Evolutionary conservation across 2,113 vertebrate genomes (phyloP).

Genomic region (Labeo catla): DNA sequence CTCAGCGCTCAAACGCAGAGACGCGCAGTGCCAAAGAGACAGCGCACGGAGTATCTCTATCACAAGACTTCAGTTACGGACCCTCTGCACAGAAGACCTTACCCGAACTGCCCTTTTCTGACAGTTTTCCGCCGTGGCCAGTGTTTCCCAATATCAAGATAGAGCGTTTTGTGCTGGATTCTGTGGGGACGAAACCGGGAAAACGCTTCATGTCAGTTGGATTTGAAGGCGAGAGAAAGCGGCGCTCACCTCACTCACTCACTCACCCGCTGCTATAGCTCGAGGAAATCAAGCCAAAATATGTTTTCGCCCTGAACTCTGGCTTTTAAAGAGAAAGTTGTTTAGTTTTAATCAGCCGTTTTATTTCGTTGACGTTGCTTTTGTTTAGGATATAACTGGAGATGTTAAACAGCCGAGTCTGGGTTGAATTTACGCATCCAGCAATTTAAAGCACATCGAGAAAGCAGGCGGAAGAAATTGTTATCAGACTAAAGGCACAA

Average conservation of each 20-base stretch:
- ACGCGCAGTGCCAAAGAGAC: conserved; percentile 61
- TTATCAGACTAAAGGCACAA: conserved; percentile 48
- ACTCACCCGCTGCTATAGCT: conserved; percentile 24
- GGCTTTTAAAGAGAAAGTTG: conserved; percentile 14
- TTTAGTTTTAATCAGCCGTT: conserved; percentile 1
- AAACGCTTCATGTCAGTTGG: conserved; percentile 52
- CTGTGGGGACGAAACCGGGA: conserved; percentile 18
- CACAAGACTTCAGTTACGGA: conserved; percentile 21
- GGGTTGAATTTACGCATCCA: conserved; percentile 24
- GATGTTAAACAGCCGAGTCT: conserved; percentile 10
- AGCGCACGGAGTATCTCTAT: conserved; percentile 13
- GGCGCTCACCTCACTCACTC: conserved; percentile 23
- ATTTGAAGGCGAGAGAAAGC: conserved; percentile 44
- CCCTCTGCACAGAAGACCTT: conserved; percentile 29
- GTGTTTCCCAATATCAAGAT: conserved; percentile 11
- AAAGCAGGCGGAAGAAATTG: conserved; percentile 37
- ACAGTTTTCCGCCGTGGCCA: conserved; percentile 17
- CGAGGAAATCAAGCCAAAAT: conserved; percentile 32
- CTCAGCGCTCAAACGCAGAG: conserved; percentile 54
- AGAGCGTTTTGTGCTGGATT: conserved; percentile 15
- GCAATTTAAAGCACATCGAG: conserved; percentile 41
- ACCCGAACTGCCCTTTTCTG: conserved; percentile 1
- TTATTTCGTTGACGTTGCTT: neutral
- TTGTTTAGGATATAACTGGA: neutral
- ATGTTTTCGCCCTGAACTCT: conserved; percentile 14